Conservation (phyloP, 2,888 invertebrate species). For the Diogma glabrata region DNA sequence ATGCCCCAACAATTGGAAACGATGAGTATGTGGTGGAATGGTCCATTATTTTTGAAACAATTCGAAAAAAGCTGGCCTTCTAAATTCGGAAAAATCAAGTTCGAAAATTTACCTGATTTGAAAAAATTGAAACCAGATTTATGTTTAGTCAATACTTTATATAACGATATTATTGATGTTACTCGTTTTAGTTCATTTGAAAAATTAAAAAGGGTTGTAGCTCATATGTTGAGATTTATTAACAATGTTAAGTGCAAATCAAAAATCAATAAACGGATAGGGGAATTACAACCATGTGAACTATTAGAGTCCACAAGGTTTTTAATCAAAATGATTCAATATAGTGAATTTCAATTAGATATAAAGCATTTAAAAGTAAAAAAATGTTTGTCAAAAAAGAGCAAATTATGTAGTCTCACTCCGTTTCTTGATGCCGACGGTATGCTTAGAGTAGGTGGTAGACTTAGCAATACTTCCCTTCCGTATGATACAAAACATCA, state of each 20-base stretch:
- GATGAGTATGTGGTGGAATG: constrained; percentile 1
- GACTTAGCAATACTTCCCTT: neutral
- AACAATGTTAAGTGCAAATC: neutral
- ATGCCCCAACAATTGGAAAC: neutral
- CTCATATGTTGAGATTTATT: neutral
- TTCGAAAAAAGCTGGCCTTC: neutral
- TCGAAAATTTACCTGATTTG: neutral
- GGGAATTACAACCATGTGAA: neutral
- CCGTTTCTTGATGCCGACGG: no score
- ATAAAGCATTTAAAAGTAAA: no score
- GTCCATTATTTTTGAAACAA: neutral
- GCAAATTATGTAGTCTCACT: no score
- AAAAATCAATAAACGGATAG: neutral
- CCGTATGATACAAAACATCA: neutral
- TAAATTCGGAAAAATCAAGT: neutral
- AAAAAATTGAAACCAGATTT: neutral
- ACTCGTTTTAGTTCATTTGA: neutral
- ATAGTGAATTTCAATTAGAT: neutral
- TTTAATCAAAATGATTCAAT: neutral
- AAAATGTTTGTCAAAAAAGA: no score
- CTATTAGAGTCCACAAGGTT: neutral
- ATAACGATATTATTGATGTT: neutral
- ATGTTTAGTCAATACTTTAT: neutral
- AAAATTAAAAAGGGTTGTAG: neutral
- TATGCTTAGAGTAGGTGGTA: no score